Percentiles rank a stretch among this genome's conserved stretches.
Evolutionary conservation across 2,113 vertebrate species (phyloP).

Genomic region (Seriola aureovittata): DNA sequence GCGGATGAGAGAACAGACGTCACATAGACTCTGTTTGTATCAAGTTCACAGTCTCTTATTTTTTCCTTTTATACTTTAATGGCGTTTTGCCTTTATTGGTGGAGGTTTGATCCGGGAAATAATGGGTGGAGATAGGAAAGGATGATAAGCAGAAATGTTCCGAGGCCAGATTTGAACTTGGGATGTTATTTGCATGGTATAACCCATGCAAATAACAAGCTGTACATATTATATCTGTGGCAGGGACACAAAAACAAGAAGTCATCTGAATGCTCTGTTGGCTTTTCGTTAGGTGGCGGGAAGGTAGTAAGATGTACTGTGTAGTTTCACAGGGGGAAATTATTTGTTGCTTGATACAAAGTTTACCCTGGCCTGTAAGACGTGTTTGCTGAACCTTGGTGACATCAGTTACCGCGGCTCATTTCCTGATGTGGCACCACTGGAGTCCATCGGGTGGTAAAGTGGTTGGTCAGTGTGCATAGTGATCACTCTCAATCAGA

Average conservation of each 20-base stretch:
- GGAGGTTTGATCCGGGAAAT: not conserved
- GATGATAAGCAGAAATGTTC: conserved; percentile 1
- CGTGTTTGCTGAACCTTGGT: conserved; percentile 12
- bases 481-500: not conserved
- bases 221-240: not conserved
- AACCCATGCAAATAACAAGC: not conserved
- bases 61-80: not conserved
- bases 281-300: not conserved
- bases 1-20: conserved; percentile 23
- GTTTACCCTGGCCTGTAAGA: conserved; percentile 16
- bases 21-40: conserved; percentile 25
- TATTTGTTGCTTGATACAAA: conserved; percentile 14
- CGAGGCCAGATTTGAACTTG: not conserved
- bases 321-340: conserved; percentile 12
- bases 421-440: not conserved
- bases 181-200: not conserved
- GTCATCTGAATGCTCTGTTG: conserved; percentile 11
- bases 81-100: not conserved
- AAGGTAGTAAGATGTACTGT: not conserved
- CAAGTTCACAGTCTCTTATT: not conserved
- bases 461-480: not conserved
- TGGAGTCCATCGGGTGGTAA: not conserved
- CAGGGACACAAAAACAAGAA: not conserved
- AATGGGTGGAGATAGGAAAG: not conserved
- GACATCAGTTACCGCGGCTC: conserved; percentile 1